These are phyloP conservation scores for Marisa cornuarietis DNA, from an alignment of 1,140 invertebrate species.

Conservation along the genomic window DNA sequence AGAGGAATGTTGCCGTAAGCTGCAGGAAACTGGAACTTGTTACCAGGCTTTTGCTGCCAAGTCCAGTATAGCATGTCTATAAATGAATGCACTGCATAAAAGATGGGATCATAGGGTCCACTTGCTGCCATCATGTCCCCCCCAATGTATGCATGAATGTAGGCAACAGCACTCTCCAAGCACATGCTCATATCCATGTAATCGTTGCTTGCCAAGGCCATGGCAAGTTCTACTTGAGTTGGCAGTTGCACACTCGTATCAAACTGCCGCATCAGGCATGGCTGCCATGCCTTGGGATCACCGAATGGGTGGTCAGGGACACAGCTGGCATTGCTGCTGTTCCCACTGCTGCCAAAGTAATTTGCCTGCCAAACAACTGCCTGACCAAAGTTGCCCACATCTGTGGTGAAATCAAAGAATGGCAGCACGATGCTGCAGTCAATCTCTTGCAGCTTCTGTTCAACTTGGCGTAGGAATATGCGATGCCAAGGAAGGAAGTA, in stretches of 20 bases:
- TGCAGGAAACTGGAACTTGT: slow-evolving; percentile 57
- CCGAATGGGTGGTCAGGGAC: slow-evolving; percentile 60
- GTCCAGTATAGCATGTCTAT: slow-evolving; percentile 60
- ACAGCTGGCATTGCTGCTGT: slow-evolving; percentile 40
- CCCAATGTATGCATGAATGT: slow-evolving; percentile 57
- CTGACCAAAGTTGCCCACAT: slow-evolving; percentile 53
- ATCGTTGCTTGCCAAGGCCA: slow-evolving; percentile 54
- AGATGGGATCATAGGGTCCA: slow-evolving; percentile 59
- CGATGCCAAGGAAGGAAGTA: slow-evolving; percentile 61
- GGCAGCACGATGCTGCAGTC: slow-evolving; percentile 58
- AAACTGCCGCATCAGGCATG: slow-evolving; percentile 57
- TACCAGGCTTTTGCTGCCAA: slow-evolving; percentile 56
- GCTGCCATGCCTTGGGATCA: slow-evolving; percentile 46
- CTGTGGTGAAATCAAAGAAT: slow-evolving; percentile 63
- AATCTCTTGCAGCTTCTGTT: slow-evolving; percentile 56
- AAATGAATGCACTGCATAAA: slow-evolving; percentile 57
- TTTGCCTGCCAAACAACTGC: slow-evolving; percentile 61
- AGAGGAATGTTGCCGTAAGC: slow-evolving; percentile 57
- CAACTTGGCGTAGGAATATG: slow-evolving; percentile 51
- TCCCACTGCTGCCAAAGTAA: slow-evolving; percentile 57
- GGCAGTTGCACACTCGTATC: slow-evolving; percentile 56
- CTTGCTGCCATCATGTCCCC: slow-evolving; percentile 58
- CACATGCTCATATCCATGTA: slow-evolving; percentile 57
- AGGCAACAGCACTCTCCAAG: slow-evolving; percentile 52
- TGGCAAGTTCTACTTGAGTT: slow-evolving; percentile 49